Evolutionary conservation across 2,888 invertebrate species (phyloP).

Genomic region (Lasioglossum malachurum): DNA sequence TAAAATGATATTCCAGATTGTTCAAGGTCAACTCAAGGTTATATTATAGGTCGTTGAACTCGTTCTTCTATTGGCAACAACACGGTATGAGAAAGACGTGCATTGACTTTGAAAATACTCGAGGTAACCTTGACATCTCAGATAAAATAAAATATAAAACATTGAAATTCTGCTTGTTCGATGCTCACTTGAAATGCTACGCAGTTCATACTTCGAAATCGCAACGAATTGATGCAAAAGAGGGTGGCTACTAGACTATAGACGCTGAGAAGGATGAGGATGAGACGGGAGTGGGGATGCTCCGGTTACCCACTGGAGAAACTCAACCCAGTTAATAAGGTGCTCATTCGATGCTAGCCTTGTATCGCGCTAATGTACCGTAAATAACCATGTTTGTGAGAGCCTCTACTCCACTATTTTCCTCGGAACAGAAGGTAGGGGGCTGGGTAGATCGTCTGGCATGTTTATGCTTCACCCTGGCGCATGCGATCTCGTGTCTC

Average conservation of each 20-base stretch:
- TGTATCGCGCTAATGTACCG: conserved; percentile 12
- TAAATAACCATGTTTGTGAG: conserved; percentile 11
- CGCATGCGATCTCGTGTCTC: background rate
- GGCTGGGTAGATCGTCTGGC: background rate
- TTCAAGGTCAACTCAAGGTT: too few relatives aligned
- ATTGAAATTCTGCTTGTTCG: too few relatives aligned
- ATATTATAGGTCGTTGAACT: too few relatives aligned
- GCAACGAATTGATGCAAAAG: background rate
- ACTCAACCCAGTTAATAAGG: conserved; percentile 5
- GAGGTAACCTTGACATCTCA: too few relatives aligned
- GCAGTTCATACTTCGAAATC: background rate
- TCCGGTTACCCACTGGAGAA: background rate
- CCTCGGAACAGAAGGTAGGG: background rate
- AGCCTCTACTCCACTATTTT: background rate
- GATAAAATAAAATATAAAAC: too few relatives aligned
- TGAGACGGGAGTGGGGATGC: background rate
- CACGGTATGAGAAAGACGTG: too few relatives aligned
- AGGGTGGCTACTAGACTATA: background rate
- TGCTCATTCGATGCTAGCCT: conserved; percentile 5
- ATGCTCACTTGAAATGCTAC: too few relatives aligned
- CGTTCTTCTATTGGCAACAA: too few relatives aligned
- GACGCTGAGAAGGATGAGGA: background rate
- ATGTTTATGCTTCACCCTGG: background rate
- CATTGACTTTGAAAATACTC: too few relatives aligned
- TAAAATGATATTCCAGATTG: too few relatives aligned